Conservation (phyloP, 2,113 vertebrate genomes). For the Todiramphus saurophagus region DNA sequence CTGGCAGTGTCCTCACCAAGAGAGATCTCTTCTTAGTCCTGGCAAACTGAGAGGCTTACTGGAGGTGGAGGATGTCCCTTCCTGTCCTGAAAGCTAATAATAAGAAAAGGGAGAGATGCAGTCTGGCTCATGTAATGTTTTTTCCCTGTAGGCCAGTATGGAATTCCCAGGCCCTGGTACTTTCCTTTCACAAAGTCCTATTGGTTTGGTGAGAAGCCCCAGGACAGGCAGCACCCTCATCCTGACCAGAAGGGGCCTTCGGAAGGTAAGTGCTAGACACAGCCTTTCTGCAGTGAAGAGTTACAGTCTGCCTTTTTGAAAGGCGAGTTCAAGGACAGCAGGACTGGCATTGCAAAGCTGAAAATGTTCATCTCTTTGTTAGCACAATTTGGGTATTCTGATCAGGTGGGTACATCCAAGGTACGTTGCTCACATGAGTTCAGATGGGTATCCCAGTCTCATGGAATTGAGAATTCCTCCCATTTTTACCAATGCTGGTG, state of each 20-base stretch:
- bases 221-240: conserved; percentile 63
- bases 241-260: conserved; percentile 72
- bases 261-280: conserved; percentile 77
- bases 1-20: neutral
- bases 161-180: conserved; percentile 94
- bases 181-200: conserved; percentile 94
- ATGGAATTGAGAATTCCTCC: neutral
- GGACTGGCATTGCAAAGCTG: neutral
- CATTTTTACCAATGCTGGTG: neutral
- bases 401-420: neutral
- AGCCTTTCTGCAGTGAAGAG: neutral
- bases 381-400: neutral
- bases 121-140: neutral
- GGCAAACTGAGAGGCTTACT: neutral
- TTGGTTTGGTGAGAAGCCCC: conserved; percentile 87
- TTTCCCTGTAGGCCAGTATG: conserved; percentile 88
- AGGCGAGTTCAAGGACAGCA: neutral
- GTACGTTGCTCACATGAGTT: neutral
- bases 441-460: neutral
- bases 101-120: neutral
- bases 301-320: neutral
- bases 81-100: neutral
- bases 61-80: neutral
- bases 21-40: neutral
- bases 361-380: neutral